Evolutionary conservation across 1,140 invertebrate genomes (phyloP), one percentile per base, ranked within the genome.

Genomic region (Drosophila subobscura): DNA sequence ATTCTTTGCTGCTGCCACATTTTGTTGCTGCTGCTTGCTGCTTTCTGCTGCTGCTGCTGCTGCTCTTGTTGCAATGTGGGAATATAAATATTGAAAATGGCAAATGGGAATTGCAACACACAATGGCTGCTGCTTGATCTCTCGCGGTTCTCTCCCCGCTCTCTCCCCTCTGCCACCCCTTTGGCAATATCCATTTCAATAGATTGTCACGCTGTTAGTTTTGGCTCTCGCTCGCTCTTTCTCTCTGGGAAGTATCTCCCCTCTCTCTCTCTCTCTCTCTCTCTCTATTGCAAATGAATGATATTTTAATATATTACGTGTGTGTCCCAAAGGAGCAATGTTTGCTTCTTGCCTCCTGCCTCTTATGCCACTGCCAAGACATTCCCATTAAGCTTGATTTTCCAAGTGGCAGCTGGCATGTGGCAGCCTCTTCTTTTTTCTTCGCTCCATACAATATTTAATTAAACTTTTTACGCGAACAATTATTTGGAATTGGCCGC

Each of bases 21-120:
- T 37, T 1, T 37, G 33, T 4, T 37, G 29, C 29, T 29, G 27
- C 37, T n/a, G n/a, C n/a, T 25, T 8, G 41, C 10, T 37, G 44
- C 61, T 55, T 33, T 50, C 37, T n/a, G 16, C 16, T 49, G 14
- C 29, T 10, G 50, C 51, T 45, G 55, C 45, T 40, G 41, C 45
- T 53, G 22, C 45, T 53, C 50, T 67, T 70, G 42, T 75, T 76
- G 63, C 54, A 75, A 75, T 79, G 75, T 8, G 56, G 14, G 51
- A 78, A 68, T 78, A 83, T 83, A 83, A 79, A 83, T 83, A 83
- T 83, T 83, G 71, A 78, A 84, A 83, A 86, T 86, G 81, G 77
- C 81, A 86, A 86, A 86, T 86, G 81, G 81, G 83, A 88, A 86
- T 85, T 81, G 83, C 77, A 37, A 37, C 33, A 77, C 64, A 88